A percentile compares a stretch with the other conserved stretches of the same genome.
phyloP scores from a whole-genome alignment of 2,113 vertebrate genomes.

The Pluvialis apricaria region DNA sequence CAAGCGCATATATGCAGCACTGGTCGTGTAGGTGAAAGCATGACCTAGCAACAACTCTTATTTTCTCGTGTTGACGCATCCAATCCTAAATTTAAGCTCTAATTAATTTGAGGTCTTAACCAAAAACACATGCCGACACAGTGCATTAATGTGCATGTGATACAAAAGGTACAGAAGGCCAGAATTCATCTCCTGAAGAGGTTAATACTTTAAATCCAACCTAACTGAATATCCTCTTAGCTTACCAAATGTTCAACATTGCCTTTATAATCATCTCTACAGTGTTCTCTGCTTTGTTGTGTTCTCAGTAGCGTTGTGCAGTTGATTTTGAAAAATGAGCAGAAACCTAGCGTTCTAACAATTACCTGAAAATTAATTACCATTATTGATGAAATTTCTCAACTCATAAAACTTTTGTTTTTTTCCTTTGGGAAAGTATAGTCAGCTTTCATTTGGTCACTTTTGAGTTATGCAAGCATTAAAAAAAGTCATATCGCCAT shows the following conservation, averaged over 20 bases:
- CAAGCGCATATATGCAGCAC: not conserved
- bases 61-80: not conserved
- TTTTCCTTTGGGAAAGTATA: not conserved
- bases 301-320: not conserved
- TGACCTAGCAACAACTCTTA: not conserved
- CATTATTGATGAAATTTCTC: not conserved
- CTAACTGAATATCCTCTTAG: not conserved
- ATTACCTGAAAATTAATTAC: not conserved
- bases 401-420: not conserved
- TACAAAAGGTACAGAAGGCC: not conserved
- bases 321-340: not conserved
- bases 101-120: not conserved
- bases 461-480: not conserved
- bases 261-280: not conserved
- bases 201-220: slow-evolving; percentile 12
- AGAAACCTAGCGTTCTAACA: not conserved
- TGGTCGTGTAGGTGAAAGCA: not conserved
- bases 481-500: not conserved
- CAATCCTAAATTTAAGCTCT: not conserved
- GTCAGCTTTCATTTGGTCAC: not conserved
- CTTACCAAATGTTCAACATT: not conserved
- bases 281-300: not conserved
- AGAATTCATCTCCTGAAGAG: not conserved
- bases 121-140: not conserved
- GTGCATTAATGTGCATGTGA: not conserved